A percentile compares a stretch with the other conserved stretches of the same genome.
These are phyloP conservation scores for Umimayanthus chanpuru DNA, from an alignment of 92 coral and sea anemone species.

Conservation along the genomic window DNA sequence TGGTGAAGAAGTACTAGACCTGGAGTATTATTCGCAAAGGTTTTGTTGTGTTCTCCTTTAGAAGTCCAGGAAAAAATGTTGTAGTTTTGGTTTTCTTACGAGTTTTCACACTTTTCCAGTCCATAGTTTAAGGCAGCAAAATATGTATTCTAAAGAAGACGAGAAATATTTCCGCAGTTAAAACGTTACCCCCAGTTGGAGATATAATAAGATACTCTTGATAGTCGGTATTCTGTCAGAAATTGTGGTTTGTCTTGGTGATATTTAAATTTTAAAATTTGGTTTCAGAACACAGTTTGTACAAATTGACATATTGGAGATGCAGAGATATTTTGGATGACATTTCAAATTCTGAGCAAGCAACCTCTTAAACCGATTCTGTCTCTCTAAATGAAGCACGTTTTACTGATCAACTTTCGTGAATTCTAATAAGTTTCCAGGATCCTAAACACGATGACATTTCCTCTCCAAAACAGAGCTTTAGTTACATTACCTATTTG, in stretches of 20 bases:
- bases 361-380: neutral
- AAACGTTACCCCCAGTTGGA: neutral
- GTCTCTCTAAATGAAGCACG: neutral
- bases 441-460: neutral
- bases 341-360: too few species aligned
- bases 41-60: neutral
- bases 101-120: neutral
- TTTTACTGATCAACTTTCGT: neutral
- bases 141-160: neutral
- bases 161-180: neutral
- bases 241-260: neutral
- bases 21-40: neutral
- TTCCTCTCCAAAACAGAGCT: neutral
- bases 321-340: neutral
- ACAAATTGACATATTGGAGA: neutral
- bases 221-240: neutral
- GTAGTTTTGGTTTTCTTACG: neutral
- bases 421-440: neutral
- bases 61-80: too few species aligned
- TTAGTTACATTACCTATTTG: neutral
- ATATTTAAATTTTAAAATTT: neutral
- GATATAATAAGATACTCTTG: neutral
- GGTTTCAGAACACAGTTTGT: constrained; percentile 3
- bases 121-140: constrained; percentile 8
- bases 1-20: neutral